These are phyloP conservation scores for Nannoperca obscura DNA, from an alignment of 2,797 vertebrate genomes.

Conservation along the genomic window DNA sequence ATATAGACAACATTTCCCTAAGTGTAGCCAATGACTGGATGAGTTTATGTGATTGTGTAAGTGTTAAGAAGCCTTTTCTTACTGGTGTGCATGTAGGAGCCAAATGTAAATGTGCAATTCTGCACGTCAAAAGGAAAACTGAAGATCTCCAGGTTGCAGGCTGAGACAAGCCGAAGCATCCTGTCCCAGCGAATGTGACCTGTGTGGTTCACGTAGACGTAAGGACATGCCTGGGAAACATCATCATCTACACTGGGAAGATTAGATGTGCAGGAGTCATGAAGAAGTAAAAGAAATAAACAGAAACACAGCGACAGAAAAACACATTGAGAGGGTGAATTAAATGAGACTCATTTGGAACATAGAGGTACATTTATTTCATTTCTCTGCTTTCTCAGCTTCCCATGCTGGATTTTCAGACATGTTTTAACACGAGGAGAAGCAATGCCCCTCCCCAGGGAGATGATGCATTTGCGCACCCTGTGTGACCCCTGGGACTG, in stretches of 20 bases:
- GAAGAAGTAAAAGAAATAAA: not conserved
- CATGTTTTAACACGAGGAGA: not conserved
- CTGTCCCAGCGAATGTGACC: constrained; percentile 87
- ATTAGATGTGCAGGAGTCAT: not conserved
- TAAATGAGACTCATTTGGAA: not conserved
- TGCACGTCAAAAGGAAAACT: constrained; percentile 89
- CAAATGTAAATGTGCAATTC: constrained; percentile 87
- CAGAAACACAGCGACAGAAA: not conserved
- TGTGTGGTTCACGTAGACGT: constrained; percentile 87
- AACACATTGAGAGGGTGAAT: not conserved
- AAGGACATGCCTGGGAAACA: constrained; percentile 86
- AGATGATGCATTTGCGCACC: not conserved
- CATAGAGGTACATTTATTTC: not conserved
- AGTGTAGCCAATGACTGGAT: not conserved
- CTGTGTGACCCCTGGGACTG: not conserved
- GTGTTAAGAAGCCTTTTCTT: constrained; percentile 19
- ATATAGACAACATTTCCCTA: not conserved
- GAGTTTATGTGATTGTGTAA: not conserved
- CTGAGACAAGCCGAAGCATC: constrained; percentile 85
- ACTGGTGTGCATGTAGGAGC: constrained; percentile 88
- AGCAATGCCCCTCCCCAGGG: not conserved
- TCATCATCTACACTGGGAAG: constrained; percentile 85
- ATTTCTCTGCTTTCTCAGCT: not conserved
- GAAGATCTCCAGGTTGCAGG: constrained; percentile 88
- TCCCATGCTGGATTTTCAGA: not conserved